phyloP scores from a whole-genome alignment of 2,113 vertebrate genomes.

The Donacobius atricapilla region DNA sequence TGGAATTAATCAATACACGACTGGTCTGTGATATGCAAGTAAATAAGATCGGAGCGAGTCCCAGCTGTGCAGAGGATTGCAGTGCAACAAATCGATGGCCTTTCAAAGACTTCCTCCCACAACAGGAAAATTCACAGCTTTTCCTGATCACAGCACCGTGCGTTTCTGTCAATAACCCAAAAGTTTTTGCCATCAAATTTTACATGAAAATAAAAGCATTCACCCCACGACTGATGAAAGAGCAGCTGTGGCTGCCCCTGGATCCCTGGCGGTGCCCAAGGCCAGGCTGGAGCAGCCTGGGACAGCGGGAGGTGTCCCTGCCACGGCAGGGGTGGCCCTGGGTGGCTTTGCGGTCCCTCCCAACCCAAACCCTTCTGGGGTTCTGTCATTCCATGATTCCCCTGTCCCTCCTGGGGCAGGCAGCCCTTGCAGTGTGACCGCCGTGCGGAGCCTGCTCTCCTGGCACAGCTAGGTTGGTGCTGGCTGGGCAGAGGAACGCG shows the following conservation, averaged over 20 bases:
- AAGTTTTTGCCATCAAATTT: not conserved
- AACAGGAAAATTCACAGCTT: not conserved
- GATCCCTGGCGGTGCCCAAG: not conserved
- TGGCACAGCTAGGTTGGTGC: rapidly evolving
- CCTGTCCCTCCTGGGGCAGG: not conserved
- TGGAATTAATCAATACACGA: not conserved
- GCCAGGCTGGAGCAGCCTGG: not conserved
- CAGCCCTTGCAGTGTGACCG: rapidly evolving
- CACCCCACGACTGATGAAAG: not conserved
- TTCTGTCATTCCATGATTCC: not conserved
- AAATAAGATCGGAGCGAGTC: not conserved
- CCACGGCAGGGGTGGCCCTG: not conserved
- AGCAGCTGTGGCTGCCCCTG: not conserved
- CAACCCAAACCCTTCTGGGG: not conserved
- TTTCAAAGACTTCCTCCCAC: not conserved
- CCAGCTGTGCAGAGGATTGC: not conserved
- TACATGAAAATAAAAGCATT: not conserved
- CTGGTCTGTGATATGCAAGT: not conserved
- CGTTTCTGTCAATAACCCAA: not conserved
- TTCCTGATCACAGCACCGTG: not conserved
- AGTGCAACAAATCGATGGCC: not conserved
- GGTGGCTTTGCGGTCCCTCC: rapidly evolving
- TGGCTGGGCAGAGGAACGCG: rapidly evolving
- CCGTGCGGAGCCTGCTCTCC: rapidly evolving
- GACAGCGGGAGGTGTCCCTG: not conserved